These are phyloP conservation scores for Melipona bicolor DNA, from an alignment of 2,888 invertebrate genomes.

Conservation along the genomic window DNA sequence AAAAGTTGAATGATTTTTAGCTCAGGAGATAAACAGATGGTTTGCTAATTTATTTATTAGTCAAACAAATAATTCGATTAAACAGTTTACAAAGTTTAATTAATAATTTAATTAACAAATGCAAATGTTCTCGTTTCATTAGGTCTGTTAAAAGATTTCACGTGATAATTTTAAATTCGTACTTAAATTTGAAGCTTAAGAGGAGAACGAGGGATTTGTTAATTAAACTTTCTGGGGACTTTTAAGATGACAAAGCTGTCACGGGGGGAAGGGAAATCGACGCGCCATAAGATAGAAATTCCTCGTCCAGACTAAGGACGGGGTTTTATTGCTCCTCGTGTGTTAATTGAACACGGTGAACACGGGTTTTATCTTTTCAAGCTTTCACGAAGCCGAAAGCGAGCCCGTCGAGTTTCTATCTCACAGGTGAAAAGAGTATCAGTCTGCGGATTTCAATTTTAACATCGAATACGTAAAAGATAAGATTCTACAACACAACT, in stretches of 20 bases:
- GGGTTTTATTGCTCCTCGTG: constrained; percentile 29
- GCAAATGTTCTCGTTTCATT: too few species aligned
- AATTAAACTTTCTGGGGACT: neutral
- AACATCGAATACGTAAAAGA: constrained; percentile 14
- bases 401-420: constrained; percentile 2
- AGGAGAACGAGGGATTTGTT: neutral
- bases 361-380: constrained; percentile 13
- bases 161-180: too few species aligned
- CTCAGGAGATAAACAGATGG: too few species aligned
- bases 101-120: too few species aligned
- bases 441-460: constrained; percentile 20
- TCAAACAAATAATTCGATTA: too few species aligned
- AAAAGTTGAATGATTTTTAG: too few species aligned
- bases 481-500: constrained; percentile 19
- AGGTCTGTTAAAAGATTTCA: too few species aligned
- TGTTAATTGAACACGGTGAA: constrained; percentile 17
- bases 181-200: neutral
- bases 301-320: neutral
- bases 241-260: neutral
- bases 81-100: too few species aligned
- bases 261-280: neutral
- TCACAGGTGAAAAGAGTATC: constrained; percentile 9
- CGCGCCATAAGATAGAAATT: constrained; percentile 11
- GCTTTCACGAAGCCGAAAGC: constrained; percentile 16
- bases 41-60: too few species aligned